Base-by-base conservation (phyloP, 2,797 vertebrate genomes). In the Oophaga sylvatica region DNA sequence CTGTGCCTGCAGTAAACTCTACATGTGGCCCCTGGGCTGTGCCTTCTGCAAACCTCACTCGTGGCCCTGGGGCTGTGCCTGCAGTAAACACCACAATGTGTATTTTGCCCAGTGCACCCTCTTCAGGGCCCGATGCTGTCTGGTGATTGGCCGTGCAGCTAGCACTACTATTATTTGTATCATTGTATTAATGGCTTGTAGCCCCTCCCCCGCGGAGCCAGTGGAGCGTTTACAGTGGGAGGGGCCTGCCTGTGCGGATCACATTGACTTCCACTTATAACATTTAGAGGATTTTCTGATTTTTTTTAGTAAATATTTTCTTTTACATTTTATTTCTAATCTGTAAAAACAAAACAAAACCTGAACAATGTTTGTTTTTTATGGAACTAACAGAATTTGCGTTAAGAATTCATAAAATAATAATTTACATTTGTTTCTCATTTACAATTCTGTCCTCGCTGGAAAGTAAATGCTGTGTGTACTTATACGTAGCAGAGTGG, bases 271-370 rank as follows among this genome's bases (percentile, higher is more conserved):
- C 12, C 31, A 65, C 22, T 45, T 12, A 35, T 29, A 53, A 48
- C 6, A 81, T 67, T 65, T 67, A n/a, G 35, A 26, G 10, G 62
- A n/a, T 81, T 81, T 81, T 81, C 20, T 65, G 35, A 41, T 41
- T 65, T 65, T 81, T 48, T 6, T 2, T 81, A 80, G 79, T 80
- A n/a, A 41, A n/a, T 81, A 11, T 26, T 22, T 26, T 0, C 67
- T 31, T 80, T 80, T 62, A 20, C 56, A 26, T 63, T n/a, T 45
- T 26, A 6, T 81, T 65, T 19, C 1, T 15, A 26, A 35, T 5
- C 59, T 45, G 35, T 29, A 31, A 19, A 70, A 70, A 31, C 35
- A 41, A 9, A 17, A 3, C 13, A 41, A 71, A 70, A 35, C 31
- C 8, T 53, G 31, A 31, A 35, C 8, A 67, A 19, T 71, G 35